Evolutionary conservation across 2,113 vertebrate genomes (phyloP).

Genomic region (Edolisoma coerulescens): DNA sequence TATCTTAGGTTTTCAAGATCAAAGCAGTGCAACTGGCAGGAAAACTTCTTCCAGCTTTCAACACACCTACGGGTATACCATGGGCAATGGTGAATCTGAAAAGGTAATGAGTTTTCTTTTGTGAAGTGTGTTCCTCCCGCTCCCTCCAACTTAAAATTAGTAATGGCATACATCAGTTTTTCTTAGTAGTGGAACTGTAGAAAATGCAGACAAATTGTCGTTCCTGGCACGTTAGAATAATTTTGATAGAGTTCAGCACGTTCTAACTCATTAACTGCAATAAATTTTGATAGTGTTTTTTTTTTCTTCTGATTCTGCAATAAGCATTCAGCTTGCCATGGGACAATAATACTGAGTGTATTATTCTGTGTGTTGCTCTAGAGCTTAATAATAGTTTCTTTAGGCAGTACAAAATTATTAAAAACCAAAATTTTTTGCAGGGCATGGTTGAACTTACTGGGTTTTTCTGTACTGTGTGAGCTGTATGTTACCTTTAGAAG

Average conservation of each 20-base stretch:
- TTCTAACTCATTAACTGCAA: neutral
- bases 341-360: neutral
- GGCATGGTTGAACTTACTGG: neutral
- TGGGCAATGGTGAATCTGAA: constrained; percentile 99
- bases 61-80: constrained; percentile 97
- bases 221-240: neutral
- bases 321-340: neutral
- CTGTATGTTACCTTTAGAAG: neutral
- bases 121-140: neutral
- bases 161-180: neutral
- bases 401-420: neutral
- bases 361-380: neutral
- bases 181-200: neutral
- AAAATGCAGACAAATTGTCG: neutral
- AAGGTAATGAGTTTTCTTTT: constrained; percentile 78
- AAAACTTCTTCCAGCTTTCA: constrained; percentile 97
- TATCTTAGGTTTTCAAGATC: constrained; percentile 89
- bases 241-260: neutral
- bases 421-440: neutral
- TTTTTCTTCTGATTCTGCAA: neutral
- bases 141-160: neutral
- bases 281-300: neutral
- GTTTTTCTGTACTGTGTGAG: neutral
- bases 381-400: neutral
- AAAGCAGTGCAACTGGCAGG: constrained; percentile 97